These are phyloP conservation scores for Phrynocephalus guinanensis DNA, from an alignment of 2,797 vertebrate species.

Conservation along the genomic window DNA sequence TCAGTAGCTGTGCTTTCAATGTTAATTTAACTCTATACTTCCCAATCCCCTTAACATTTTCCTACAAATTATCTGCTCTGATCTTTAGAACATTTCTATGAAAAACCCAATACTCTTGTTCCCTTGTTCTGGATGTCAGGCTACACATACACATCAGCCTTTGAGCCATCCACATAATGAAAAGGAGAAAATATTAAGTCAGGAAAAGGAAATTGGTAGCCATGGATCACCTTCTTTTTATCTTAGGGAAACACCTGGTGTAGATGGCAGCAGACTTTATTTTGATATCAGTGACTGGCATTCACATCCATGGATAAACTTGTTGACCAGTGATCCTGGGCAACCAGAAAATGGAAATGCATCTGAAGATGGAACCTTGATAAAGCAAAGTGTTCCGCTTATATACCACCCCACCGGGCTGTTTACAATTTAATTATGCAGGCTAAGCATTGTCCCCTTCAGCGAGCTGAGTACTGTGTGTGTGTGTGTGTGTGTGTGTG, in stretches of 20 bases:
- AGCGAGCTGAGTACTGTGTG: no score
- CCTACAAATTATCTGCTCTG: neutral
- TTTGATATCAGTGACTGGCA: no score
- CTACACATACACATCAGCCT: neutral
- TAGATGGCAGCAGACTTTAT: neutral
- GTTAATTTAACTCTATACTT: neutral
- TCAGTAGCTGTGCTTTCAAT: neutral
- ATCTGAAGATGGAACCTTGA: neutral
- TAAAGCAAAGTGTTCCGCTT: no score
- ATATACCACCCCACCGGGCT: no score
- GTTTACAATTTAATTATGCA: no score
- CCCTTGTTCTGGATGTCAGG: neutral
- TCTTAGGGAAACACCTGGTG: neutral
- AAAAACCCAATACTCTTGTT: neutral
- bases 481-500: no score
- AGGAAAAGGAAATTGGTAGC: neutral
- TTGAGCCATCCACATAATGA: neutral
- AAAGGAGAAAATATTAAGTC: neutral
- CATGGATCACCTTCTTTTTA: neutral
- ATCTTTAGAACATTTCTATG: neutral
- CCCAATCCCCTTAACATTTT: neutral
- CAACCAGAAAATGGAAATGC: neutral
- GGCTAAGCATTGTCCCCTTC: no score
- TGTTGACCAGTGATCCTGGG: neutral
- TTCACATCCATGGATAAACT: neutral